These are phyloP conservation scores for Plodia interpunctella DNA, from an alignment of 1,140 invertebrate species.

Conservation along the genomic window DNA sequence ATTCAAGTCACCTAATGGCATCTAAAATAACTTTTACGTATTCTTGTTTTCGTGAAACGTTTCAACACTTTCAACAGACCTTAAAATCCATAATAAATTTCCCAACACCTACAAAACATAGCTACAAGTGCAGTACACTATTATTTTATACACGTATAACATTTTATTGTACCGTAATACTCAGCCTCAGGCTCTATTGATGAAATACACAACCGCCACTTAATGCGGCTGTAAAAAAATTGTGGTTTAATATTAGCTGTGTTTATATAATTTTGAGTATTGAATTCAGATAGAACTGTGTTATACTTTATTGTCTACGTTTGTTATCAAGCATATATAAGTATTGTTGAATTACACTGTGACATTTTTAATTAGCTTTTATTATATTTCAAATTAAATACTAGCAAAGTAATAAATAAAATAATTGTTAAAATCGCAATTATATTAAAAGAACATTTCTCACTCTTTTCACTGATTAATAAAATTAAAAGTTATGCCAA, in stretches of 20 bases:
- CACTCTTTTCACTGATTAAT: too few species aligned
- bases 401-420: too few species aligned
- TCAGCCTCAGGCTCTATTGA: not conserved
- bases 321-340: too few species aligned
- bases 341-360: not conserved
- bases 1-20: too few species aligned
- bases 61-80: too few species aligned
- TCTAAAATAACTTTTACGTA: too few species aligned
- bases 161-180: not conserved
- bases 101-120: not conserved
- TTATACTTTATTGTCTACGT: not conserved
- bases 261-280: not conserved
- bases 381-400: too few species aligned
- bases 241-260: not conserved
- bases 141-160: slow-evolving; percentile 3
- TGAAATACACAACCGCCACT: not conserved
- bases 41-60: too few species aligned
- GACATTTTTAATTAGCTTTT: too few species aligned
- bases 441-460: too few species aligned
- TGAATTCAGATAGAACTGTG: not conserved
- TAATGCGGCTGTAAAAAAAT: not conserved
- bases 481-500: too few species aligned
- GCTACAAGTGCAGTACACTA: not conserved
- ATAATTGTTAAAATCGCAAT: too few species aligned
- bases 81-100: not conserved